Percentiles rank a stretch among this genome's conserved stretches.
phyloP scores from a whole-genome alignment of 2,797 vertebrate species.

The Bradypodion pumilum region DNA sequence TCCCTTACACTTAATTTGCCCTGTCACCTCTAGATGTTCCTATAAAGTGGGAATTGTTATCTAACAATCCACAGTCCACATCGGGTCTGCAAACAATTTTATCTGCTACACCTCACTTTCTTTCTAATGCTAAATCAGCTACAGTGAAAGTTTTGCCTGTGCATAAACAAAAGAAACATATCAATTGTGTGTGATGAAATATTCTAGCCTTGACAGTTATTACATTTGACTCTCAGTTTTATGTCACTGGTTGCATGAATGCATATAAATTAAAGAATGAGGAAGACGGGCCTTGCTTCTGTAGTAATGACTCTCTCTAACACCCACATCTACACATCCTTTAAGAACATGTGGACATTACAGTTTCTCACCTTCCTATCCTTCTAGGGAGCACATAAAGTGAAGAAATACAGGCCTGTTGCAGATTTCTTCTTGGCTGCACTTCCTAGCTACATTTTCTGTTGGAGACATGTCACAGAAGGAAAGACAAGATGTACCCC shows the following conservation, averaged over 20 bases:
- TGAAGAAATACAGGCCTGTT: neutral
- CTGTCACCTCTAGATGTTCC: neutral
- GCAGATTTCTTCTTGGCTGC: conserved; percentile 5
- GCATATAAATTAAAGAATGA: neutral
- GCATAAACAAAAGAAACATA: neutral
- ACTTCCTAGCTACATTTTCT: neutral
- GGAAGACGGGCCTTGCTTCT: neutral
- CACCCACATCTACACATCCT: neutral
- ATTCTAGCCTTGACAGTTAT: neutral
- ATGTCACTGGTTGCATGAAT: neutral
- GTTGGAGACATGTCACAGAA: neutral
- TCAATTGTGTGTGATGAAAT: neutral
- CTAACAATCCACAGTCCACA: neutral
- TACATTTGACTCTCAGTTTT: neutral
- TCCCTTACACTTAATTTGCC: no score
- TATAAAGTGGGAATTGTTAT: neutral
- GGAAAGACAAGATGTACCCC: neutral
- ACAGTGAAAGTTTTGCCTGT: neutral
- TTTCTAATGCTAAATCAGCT: neutral
- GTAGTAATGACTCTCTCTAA: no score
- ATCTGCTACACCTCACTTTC: no score
- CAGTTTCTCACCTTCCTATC: neutral
- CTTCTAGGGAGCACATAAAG: neutral
- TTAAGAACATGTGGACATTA: neutral
- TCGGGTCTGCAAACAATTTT: neutral